phyloP scores from a whole-genome alignment of 1,140 invertebrate species.

The Drosophila watanabei region DNA sequence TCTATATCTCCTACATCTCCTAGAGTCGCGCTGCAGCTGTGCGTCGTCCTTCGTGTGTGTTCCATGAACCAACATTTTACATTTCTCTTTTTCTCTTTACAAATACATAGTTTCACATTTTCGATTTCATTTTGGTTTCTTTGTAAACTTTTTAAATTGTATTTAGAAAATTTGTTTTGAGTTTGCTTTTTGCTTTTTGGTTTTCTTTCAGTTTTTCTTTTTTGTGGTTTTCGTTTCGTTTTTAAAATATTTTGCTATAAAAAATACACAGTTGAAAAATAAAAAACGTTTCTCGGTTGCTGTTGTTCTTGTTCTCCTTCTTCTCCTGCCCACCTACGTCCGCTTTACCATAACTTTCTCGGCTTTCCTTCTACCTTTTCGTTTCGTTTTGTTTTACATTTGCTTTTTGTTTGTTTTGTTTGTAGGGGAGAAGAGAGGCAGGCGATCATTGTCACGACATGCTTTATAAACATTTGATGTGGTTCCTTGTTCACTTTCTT shows the following conservation, averaged over 20 bases:
- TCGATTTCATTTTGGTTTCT: slow-evolving; percentile 35
- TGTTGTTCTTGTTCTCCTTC: slow-evolving; percentile 46
- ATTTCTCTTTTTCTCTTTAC: slow-evolving; percentile 55
- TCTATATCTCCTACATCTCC: too few species aligned
- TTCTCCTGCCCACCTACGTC: slow-evolving; percentile 18
- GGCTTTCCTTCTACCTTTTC: not conserved
- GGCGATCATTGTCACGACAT: slow-evolving; percentile 65
- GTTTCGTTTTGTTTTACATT: slow-evolving; percentile 17
- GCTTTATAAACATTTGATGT: slow-evolving; percentile 69
- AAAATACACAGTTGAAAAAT: slow-evolving; percentile 82
- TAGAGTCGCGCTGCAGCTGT: slow-evolving; percentile 62
- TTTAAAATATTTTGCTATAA: slow-evolving; percentile 80
- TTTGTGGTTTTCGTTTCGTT: slow-evolving; percentile 43
- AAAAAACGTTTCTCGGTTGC: slow-evolving; percentile 72
- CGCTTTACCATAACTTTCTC: slow-evolving; percentile 7
- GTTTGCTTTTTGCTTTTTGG: slow-evolving; percentile 33
- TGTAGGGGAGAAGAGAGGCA: slow-evolving; percentile 56
- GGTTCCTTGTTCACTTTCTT: slow-evolving; percentile 70
- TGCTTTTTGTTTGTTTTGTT: slow-evolving; percentile 6
- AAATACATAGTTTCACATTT: slow-evolving; percentile 62
- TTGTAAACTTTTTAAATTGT: slow-evolving; percentile 66
- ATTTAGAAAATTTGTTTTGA: slow-evolving; percentile 62
- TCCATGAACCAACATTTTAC: slow-evolving; percentile 60
- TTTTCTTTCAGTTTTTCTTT: slow-evolving; percentile 34
- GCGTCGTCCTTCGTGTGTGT: slow-evolving; percentile 48